These are phyloP conservation scores for Ahaetulla prasina DNA, from an alignment of 2,113 vertebrate genomes.

Conservation along the genomic window DNA sequence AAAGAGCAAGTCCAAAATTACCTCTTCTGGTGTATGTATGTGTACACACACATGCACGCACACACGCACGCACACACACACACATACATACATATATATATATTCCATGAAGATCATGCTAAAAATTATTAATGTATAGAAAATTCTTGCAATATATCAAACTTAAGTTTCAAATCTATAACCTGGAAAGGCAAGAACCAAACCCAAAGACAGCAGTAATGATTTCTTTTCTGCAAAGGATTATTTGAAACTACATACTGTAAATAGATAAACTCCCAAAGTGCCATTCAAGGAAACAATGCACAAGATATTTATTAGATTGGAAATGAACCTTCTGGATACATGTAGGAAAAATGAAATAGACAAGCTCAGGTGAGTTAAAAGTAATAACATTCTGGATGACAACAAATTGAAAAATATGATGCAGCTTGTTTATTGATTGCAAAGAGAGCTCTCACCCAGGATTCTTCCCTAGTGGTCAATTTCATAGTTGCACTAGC, in stretches of 20 bases:
- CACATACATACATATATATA: neutral
- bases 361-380: neutral
- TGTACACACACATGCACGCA: no score
- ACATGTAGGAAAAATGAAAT: neutral
- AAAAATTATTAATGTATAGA: neutral
- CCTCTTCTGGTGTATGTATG: neutral
- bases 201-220: neutral
- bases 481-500: neutral
- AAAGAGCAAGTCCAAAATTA: neutral
- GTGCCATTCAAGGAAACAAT: neutral
- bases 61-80: no score
- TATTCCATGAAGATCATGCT: neutral
- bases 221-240: neutral
- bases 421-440: neutral
- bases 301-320: neutral
- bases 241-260: neutral
- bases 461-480: neutral
- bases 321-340: neutral
- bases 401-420: neutral
- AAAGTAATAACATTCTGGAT: neutral
- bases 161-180: neutral
- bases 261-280: neutral
- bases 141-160: neutral
- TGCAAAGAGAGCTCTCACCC: neutral
- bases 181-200: neutral